Conservation (phyloP, 2,113 vertebrate species). For the Panthera uncia region DNA sequence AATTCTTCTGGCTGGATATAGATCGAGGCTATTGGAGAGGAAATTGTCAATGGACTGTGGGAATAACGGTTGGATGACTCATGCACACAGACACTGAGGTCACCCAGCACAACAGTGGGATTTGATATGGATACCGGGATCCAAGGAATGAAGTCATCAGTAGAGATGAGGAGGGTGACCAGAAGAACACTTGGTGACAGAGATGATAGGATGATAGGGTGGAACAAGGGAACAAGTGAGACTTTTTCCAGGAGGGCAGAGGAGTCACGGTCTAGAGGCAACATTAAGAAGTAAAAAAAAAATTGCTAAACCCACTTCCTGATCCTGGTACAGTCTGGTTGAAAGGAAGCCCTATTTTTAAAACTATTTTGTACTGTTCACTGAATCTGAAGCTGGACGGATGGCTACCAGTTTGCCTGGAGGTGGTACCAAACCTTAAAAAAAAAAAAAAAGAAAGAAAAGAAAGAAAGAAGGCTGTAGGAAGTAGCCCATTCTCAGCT, state of each 20-base stretch:
- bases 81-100: slow-evolving; percentile 24
- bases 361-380: neutral
- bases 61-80: slow-evolving; percentile 36
- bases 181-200: neutral
- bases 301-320: neutral
- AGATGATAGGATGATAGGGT: neutral
- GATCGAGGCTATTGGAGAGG: neutral
- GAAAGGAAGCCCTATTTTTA: neutral
- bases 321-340: neutral
- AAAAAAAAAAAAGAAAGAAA: neutral
- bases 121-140: neutral
- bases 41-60: slow-evolving; percentile 35
- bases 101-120: neutral
- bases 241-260: slow-evolving; percentile 25
- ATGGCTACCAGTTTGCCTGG: neutral
- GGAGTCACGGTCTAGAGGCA: neutral
- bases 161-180: neutral
- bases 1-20: neutral
- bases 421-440: neutral
- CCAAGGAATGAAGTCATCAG: slow-evolving; percentile 56
- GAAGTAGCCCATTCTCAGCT: neutral
- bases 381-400: neutral
- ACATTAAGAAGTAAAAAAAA: neutral
- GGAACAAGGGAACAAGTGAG: neutral
- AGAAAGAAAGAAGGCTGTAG: neutral